Percentiles rank a stretch among this genome's conserved stretches.
Conservation (phyloP, 2,888 invertebrate genomes). For the Cephus nigrinus region DNA sequence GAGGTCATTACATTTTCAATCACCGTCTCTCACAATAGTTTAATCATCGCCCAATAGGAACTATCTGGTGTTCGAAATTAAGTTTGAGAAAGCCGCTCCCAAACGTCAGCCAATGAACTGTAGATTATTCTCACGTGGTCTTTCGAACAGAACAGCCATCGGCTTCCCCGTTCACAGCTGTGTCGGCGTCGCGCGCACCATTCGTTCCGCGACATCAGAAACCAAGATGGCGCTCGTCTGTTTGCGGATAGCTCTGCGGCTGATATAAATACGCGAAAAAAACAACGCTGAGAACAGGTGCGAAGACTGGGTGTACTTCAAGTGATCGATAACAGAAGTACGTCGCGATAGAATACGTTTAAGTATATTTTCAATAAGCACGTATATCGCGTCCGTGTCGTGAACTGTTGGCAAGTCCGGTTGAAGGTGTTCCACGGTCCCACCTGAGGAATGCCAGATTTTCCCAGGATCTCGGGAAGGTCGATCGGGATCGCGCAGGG, state of each 20-base stretch:
- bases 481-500: conserved; percentile 7
- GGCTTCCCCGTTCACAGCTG: conserved; percentile 29
- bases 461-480: conserved; percentile 3
- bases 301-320: not conserved
- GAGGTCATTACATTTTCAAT: not conserved
- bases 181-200: conserved; percentile 33
- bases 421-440: conserved; percentile 21
- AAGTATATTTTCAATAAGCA: not conserved
- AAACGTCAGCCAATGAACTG: not conserved
- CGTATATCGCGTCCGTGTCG: not conserved
- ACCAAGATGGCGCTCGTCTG: conserved; percentile 60
- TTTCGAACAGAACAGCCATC: not conserved
- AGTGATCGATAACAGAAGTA: not conserved
- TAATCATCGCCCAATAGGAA: not conserved
- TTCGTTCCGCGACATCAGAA: conserved; percentile 46
- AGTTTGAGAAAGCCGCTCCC: not conserved
- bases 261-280: conserved; percentile 54
- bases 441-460: conserved; percentile 41
- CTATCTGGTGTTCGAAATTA: not conserved
- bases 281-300: conserved; percentile 18
- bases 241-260: conserved; percentile 55
- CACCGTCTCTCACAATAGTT: not conserved
- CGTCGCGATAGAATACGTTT: not conserved
- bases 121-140: not conserved
- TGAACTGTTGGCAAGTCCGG: not conserved